Evolutionary conservation across 2,888 invertebrate species (phyloP).

Genomic region (Pterobdella sp.): DNA sequence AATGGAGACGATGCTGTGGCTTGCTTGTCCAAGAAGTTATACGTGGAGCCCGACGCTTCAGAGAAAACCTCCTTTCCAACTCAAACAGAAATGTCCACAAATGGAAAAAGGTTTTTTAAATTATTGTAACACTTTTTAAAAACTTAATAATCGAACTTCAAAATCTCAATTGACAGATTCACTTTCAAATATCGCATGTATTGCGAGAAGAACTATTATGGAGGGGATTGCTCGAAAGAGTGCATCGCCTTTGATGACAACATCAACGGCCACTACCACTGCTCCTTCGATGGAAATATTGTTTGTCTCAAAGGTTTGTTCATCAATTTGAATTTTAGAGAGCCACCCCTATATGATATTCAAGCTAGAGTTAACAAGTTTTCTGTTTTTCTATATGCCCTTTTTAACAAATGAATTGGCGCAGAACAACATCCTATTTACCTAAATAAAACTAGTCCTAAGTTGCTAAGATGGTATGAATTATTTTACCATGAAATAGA

Average conservation of each 20-base stretch:
- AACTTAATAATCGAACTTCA: too few relatives aligned
- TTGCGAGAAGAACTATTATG: slow-evolving; percentile 34
- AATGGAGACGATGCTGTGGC: too few relatives aligned
- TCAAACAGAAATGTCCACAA: too few relatives aligned
- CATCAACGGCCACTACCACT: slow-evolving; percentile 31
- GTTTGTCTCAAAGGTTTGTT: slow-evolving; percentile 27
- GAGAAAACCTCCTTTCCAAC: too few relatives aligned
- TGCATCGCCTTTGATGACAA: slow-evolving; percentile 25
- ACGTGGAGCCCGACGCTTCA: too few relatives aligned
- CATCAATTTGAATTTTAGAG: too few relatives aligned
- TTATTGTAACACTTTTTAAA: too few relatives aligned
- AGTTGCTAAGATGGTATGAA: too few relatives aligned
- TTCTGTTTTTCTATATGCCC: not conserved
- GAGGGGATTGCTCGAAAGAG: slow-evolving; percentile 26
- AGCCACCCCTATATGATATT: too few relatives aligned
- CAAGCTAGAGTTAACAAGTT: not conserved
- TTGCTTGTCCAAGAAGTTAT: too few relatives aligned
- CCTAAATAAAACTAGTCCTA: not conserved
- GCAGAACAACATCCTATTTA: not conserved
- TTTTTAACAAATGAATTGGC: not conserved
- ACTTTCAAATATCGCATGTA: slow-evolving; percentile 22
- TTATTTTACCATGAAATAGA: too few relatives aligned
- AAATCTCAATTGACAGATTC: slow-evolving; percentile 26
- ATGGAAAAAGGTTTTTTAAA: too few relatives aligned
- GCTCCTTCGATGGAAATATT: slow-evolving; percentile 23